phyloP scores from a whole-genome alignment of 1,140 invertebrate genomes.

The Heliconius eleuchia region DNA sequence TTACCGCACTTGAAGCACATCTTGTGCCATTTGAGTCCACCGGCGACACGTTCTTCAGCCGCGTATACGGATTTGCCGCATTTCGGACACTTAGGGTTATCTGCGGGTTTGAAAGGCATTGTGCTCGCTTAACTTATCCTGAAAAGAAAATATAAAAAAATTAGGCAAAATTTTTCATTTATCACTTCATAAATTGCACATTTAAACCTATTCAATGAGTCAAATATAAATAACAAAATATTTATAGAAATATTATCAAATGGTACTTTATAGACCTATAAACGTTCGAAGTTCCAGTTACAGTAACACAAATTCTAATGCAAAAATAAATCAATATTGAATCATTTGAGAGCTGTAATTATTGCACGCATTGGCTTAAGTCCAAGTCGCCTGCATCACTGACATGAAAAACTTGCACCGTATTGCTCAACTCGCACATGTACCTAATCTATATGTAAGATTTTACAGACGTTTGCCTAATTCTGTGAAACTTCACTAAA shows the following conservation, averaged over 20 bases:
- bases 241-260: not conserved
- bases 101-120: slow-evolving; percentile 98
- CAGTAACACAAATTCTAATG: slow-evolving; percentile 36
- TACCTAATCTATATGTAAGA: slow-evolving; percentile 50
- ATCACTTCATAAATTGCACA: not conserved
- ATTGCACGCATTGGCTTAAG: slow-evolving; percentile 66
- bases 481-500: slow-evolving; percentile 47
- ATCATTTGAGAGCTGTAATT: slow-evolving; percentile 61
- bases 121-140: slow-evolving; percentile 85
- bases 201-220: not conserved
- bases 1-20: slow-evolving; percentile 99
- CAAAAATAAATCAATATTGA: slow-evolving; percentile 50
- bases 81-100: slow-evolving; percentile 98
- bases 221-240: not conserved
- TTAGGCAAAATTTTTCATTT: not conserved
- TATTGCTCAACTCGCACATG: slow-evolving; percentile 65
- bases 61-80: slow-evolving; percentile 99
- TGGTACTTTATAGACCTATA: not conserved
- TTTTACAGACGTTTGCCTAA: slow-evolving; percentile 54
- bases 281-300: slow-evolving; percentile 19
- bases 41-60: slow-evolving; percentile 98
- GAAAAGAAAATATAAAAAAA: slow-evolving; percentile 62
- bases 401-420: slow-evolving; percentile 66
- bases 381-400: slow-evolving; percentile 73
- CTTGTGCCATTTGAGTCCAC: slow-evolving; percentile 99